Percentiles rank a stretch among this genome's conserved stretches.
Conservation (phyloP, 2,888 invertebrate genomes). For the Drosophila kanekoi region DNA sequence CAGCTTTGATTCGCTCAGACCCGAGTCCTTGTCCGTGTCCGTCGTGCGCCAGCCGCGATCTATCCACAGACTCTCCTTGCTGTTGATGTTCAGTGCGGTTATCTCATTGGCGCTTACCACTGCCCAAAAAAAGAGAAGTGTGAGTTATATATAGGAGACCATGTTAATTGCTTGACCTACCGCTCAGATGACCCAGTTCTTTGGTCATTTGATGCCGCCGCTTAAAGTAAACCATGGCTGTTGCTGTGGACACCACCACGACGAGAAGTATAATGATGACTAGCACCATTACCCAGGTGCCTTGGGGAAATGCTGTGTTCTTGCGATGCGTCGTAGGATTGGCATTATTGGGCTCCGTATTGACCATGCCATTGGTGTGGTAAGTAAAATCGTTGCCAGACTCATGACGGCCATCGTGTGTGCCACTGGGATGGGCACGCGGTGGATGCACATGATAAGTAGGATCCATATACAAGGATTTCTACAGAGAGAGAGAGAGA, state of each 20-base stretch:
- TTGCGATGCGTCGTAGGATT: constrained; percentile 84
- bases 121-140: constrained; percentile 16
- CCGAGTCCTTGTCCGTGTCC: constrained; percentile 88
- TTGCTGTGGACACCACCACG: constrained; percentile 83
- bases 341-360: constrained; percentile 77
- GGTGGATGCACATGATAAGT: constrained; percentile 85
- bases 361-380: constrained; percentile 70
- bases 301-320: constrained; percentile 83
- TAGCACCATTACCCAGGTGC: constrained; percentile 85
- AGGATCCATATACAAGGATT: constrained; percentile 85
- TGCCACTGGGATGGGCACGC: constrained; percentile 85
- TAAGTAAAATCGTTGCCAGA: constrained; percentile 74
- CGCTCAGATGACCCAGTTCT: constrained; percentile 89
- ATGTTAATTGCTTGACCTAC: constrained; percentile 65
- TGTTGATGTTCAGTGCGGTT: constrained; percentile 85
- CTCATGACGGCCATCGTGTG: constrained; percentile 82
- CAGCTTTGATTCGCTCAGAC: constrained; percentile 87
- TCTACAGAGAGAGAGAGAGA: constrained; percentile 64
- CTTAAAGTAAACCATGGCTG: constrained; percentile 84
- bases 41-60: constrained; percentile 89
- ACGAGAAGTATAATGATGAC: constrained; percentile 83
- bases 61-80: constrained; percentile 89
- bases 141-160: not conserved
- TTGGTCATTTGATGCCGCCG: constrained; percentile 85
- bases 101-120: constrained; percentile 86